Conservation (phyloP, 2,888 invertebrate species). For the Drosophila cognata region DNA sequence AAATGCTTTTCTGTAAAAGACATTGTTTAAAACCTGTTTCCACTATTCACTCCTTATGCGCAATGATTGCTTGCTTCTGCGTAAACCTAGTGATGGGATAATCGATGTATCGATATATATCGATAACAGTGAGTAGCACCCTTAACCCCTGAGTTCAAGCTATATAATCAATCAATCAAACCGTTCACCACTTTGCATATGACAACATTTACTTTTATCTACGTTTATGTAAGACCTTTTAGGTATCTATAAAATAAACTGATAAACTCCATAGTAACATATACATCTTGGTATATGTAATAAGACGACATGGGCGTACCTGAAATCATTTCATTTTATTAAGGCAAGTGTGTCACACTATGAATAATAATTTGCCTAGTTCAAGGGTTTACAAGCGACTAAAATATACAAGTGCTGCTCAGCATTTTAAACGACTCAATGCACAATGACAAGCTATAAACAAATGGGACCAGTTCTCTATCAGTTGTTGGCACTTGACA, state of each 20-base stretch:
- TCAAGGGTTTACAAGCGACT: slow-evolving; percentile 28
- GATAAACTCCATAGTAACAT: neutral
- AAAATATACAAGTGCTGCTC: slow-evolving; percentile 15
- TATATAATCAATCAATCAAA: slow-evolving; percentile 2
- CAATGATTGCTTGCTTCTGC: too few relatives aligned
- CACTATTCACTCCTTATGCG: too few relatives aligned
- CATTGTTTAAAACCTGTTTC: too few relatives aligned
- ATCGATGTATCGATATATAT: neutral
- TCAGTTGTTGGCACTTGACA: neutral
- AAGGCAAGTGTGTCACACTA: slow-evolving; percentile 14
- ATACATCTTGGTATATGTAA: neutral
- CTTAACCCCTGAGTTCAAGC: neutral
- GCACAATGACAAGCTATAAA: neutral
- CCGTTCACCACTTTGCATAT: neutral
- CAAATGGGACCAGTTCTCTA: neutral
- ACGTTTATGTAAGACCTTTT: neutral
- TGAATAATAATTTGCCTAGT: slow-evolving; percentile 31
- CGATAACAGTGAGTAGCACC: neutral
- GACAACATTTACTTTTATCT: neutral
- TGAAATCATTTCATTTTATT: slow-evolving; percentile 18
- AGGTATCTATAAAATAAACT: neutral
- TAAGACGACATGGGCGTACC: neutral
- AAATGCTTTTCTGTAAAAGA: neutral
- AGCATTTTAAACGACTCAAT: slow-evolving; percentile 21
- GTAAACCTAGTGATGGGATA: neutral